Conservation (phyloP, 2,113 vertebrate species). For the Amblyornis subalaris region DNA sequence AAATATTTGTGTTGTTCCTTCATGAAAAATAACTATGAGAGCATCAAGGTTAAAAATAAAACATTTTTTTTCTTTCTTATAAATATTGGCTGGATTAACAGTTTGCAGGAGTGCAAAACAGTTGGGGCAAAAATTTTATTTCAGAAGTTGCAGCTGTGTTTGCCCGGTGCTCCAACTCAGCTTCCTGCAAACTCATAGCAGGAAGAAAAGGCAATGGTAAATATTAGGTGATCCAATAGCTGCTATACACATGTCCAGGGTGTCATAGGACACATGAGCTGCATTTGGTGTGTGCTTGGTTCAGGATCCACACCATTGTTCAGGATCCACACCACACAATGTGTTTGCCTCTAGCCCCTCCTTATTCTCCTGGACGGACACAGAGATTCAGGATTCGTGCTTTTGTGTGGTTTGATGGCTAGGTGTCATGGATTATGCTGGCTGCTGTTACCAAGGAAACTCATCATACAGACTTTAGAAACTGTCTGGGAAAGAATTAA, state of each 20-base stretch:
- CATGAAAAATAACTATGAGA: background rate
- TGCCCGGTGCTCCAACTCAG: background rate
- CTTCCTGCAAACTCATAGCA: background rate
- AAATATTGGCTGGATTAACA: background rate
- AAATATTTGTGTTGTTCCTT: background rate
- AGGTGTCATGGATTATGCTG: background rate
- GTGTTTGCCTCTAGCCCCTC: background rate
- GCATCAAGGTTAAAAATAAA: background rate
- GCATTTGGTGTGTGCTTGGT: background rate
- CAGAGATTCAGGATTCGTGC: background rate
- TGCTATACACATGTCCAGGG: accelerated
- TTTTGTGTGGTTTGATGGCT: background rate
- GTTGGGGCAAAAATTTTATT: background rate
- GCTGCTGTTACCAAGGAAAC: conserved; percentile 50
- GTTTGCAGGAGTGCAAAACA: background rate
- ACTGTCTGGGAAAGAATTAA: conserved; percentile 25
- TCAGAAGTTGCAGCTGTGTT: background rate
- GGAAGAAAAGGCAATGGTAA: background rate
- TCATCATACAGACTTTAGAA: background rate
- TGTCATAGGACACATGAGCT: background rate
- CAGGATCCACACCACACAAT: accelerated
- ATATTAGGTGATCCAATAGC: background rate
- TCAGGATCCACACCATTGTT: no score
- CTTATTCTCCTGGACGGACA: background rate
- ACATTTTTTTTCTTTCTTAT: background rate